phyloP scores from a whole-genome alignment of 2,113 vertebrate genomes.

The Brachyhypopomus occidentalis region DNA sequence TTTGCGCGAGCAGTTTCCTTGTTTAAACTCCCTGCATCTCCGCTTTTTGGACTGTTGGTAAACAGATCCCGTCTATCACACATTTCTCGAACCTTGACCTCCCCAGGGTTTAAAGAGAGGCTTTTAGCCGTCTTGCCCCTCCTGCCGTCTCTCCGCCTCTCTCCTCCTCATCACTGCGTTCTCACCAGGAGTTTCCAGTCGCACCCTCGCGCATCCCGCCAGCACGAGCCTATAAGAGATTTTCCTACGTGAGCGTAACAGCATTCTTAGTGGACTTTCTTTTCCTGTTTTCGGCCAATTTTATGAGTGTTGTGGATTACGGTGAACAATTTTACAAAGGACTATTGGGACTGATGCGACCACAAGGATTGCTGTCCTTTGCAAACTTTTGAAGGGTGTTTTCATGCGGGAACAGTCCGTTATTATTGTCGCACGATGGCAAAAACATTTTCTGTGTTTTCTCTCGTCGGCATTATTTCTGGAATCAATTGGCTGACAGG shows the following conservation, averaged over 20 bases:
- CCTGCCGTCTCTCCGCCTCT: slow-evolving; percentile 2
- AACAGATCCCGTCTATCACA: not conserved
- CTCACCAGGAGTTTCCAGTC: not conserved
- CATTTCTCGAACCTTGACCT: not conserved
- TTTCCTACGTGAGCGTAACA: not conserved
- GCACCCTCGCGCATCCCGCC: not conserved
- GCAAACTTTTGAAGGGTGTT: slow-evolving; percentile 63
- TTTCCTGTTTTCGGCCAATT: not conserved
- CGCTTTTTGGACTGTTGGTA: too few species aligned
- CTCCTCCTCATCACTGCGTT: not conserved
- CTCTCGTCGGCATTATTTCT: slow-evolving; percentile 63
- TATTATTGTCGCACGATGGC: slow-evolving; percentile 67
- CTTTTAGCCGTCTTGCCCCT: not conserved
- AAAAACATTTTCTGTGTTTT: slow-evolving; percentile 55
- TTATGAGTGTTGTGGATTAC: not conserved
- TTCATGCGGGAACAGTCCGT: slow-evolving; percentile 55
- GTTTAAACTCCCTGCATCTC: too few species aligned
- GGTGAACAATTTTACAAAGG: not conserved
- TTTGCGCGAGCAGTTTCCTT: too few species aligned
- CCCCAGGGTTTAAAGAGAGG: not conserved
- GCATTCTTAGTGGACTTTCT: not conserved
- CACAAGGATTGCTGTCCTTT: slow-evolving; percentile 34
- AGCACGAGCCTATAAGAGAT: not conserved
- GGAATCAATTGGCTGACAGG: slow-evolving; percentile 63
- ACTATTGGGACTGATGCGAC: slow-evolving; percentile 17